A percentile compares a stretch with the other conserved stretches of the same genome.
Evolutionary conservation across 2,888 invertebrate species (phyloP).

Genomic region (Orthosia cruda): DNA sequence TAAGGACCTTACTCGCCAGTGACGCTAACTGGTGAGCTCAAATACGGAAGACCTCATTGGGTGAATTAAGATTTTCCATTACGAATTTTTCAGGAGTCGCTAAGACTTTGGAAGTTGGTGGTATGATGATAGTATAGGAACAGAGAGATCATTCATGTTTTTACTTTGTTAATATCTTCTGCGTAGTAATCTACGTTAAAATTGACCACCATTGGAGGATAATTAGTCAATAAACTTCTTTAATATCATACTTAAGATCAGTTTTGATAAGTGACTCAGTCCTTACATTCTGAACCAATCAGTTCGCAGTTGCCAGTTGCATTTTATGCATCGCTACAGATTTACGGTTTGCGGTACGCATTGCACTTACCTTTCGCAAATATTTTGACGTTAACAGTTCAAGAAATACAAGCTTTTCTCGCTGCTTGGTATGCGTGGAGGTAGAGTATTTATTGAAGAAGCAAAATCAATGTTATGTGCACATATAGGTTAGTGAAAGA

Average conservation of each 20-base stretch:
- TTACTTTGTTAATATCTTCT: too few relatives aligned
- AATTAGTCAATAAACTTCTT: background rate
- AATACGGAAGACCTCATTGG: too few relatives aligned
- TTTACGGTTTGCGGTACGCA: slow-evolving; percentile 12
- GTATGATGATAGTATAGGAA: too few relatives aligned
- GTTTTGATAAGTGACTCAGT: slow-evolving; percentile 13
- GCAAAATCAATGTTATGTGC: background rate
- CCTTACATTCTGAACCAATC: slow-evolving; percentile 18
- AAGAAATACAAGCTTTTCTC: slow-evolving; percentile 5
- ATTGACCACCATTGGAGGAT: too few relatives aligned
- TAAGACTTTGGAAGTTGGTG: too few relatives aligned
- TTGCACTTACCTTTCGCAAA: slow-evolving; percentile 42
- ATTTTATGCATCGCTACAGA: slow-evolving; percentile 24
- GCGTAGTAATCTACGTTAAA: too few relatives aligned
- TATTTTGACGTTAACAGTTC: slow-evolving; percentile 11
- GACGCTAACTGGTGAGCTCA: too few relatives aligned
- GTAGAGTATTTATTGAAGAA: slow-evolving; percentile 3
- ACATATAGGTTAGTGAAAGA: too few relatives aligned
- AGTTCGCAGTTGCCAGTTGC: slow-evolving; percentile 3
- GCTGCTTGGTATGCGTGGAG: background rate
- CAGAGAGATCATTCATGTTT: too few relatives aligned
- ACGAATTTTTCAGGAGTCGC: too few relatives aligned
- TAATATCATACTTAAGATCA: background rate
- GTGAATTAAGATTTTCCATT: too few relatives aligned
- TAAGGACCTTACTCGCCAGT: too few relatives aligned